Evolutionary conservation across 2,113 vertebrate genomes (phyloP).

Genomic region (Pterocles gutturalis): DNA sequence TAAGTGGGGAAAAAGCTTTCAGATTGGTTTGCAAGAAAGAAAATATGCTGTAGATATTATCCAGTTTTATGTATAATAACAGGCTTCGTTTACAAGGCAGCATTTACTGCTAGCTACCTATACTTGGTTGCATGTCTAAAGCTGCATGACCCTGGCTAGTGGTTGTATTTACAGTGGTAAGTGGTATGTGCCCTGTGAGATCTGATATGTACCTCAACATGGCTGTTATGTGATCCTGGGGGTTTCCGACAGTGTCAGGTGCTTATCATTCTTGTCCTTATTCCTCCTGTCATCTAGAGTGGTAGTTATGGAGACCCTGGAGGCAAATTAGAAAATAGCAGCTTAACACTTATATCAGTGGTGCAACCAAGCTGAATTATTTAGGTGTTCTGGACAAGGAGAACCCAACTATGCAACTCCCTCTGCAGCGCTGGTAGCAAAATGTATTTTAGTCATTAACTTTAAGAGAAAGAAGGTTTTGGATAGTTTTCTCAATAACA

Average conservation of each 20-base stretch:
- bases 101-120: not conserved
- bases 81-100: not conserved
- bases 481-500: not conserved
- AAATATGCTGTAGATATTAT: not conserved
- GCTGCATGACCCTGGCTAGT: not conserved
- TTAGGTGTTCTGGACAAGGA: not conserved
- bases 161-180: not conserved
- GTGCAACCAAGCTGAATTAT: not conserved
- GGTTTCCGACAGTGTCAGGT: not conserved
- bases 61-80: not conserved
- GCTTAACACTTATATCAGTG: not conserved
- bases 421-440: not conserved
- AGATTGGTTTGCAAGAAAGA: not conserved
- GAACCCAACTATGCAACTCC: not conserved
- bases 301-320: not conserved
- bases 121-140: not conserved
- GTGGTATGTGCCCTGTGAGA: not conserved
- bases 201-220: not conserved
- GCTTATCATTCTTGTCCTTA: not conserved
- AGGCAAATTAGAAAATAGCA: constrained; percentile 27
- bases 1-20: not conserved
- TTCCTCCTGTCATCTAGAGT: not conserved
- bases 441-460: not conserved
- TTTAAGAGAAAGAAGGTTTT: not conserved
- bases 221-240: not conserved